These are phyloP conservation scores for Drosophila paracracens DNA, from an alignment of 2,888 invertebrate genomes.

Conservation along the genomic window DNA sequence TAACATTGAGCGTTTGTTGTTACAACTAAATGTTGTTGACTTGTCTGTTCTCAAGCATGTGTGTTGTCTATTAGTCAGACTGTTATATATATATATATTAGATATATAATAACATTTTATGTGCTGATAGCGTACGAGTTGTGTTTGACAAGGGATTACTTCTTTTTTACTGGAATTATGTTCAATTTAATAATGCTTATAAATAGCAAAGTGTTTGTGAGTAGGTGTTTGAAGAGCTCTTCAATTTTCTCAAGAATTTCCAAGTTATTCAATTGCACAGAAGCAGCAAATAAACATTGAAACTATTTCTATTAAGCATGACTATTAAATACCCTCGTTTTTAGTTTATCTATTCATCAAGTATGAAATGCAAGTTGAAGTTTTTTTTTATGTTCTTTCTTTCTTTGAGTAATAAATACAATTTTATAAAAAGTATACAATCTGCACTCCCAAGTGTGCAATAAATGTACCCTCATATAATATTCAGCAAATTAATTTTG, in stretches of 20 bases:
- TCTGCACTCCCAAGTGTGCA: background rate
- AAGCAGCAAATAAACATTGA: background rate
- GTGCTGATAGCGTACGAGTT: constrained; percentile 16
- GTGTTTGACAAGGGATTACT: constrained; percentile 21
- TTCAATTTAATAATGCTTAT: constrained; percentile 9
- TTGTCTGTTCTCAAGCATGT: constrained; percentile 1
- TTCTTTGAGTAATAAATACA: background rate
- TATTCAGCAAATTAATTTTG: background rate
- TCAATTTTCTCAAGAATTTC: background rate
- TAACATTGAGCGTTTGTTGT: constrained; percentile 36
- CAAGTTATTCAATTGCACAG: background rate
- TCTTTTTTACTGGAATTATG: constrained; percentile 10
- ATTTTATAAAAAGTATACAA: background rate
- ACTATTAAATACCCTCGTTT: background rate
- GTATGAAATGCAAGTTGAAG: background rate
- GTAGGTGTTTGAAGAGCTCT: constrained; percentile 17
- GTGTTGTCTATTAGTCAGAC: background rate
- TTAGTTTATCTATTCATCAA: background rate
- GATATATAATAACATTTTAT: background rate
- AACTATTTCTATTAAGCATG: background rate
- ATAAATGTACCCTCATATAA: background rate
- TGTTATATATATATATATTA: background rate
- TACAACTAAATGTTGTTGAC: constrained; percentile 30
- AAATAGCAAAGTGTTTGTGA: background rate
- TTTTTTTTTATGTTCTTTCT: background rate